Percentiles rank a stretch among this genome's conserved stretches.
These are phyloP conservation scores for Cephus rjabovi DNA, from an alignment of 2,888 invertebrate genomes.

Conservation along the genomic window DNA sequence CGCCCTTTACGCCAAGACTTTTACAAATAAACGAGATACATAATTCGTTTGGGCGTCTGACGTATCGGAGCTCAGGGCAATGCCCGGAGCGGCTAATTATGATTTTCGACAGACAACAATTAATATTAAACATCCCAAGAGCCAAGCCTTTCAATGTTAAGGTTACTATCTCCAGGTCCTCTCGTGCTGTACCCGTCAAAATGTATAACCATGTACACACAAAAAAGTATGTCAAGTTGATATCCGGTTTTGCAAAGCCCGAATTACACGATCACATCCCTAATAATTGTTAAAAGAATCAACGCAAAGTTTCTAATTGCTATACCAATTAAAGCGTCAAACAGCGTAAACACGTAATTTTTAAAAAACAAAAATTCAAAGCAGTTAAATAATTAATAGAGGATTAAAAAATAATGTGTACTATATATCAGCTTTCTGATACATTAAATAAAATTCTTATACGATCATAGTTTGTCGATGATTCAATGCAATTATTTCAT, in stretches of 20 bases:
- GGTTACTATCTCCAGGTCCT: slow-evolving; percentile 39
- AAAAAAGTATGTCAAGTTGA: slow-evolving; percentile 53
- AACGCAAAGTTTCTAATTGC: background rate
- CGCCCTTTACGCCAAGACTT: background rate
- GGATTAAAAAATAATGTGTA: background rate
- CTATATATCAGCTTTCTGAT: too few species aligned
- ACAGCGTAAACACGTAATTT: background rate
- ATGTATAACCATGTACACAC: background rate
- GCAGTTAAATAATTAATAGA: background rate
- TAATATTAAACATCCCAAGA: background rate
- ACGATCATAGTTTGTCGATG: too few species aligned
- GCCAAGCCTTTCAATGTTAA: slow-evolving; percentile 47
- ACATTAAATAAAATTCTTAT: too few species aligned
- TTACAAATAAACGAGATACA: background rate
- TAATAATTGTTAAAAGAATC: background rate
- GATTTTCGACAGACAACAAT: slow-evolving; percentile 3
- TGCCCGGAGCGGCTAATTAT: slow-evolving; percentile 7
- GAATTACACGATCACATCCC: slow-evolving; percentile 14
- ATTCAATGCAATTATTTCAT: too few species aligned
- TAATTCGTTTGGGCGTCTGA: background rate
- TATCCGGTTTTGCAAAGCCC: slow-evolving; percentile 47
- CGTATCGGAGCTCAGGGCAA: slow-evolving; percentile 5
- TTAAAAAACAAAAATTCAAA: background rate
- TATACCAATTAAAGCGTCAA: background rate
- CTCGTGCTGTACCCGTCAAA: slow-evolving; percentile 5